Percentiles rank a stretch among this genome's conserved stretches.
These are phyloP conservation scores for Limnephilus marmoratus DNA, from an alignment of 2,888 invertebrate genomes.

Conservation along the genomic window DNA sequence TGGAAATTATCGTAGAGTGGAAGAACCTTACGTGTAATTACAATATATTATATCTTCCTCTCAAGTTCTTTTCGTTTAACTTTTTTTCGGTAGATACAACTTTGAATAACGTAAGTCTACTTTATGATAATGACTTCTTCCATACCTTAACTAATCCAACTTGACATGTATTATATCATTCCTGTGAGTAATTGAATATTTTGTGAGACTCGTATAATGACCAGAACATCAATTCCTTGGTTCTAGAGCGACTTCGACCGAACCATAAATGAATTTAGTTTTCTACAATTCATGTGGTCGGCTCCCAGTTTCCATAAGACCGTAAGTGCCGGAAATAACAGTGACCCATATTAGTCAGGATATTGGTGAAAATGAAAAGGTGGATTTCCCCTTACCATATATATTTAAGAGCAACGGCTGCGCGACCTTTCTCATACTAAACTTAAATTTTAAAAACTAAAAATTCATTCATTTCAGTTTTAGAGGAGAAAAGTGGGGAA, in stretches of 20 bases:
- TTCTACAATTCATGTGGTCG: background rate
- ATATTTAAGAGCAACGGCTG: background rate
- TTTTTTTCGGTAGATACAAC: background rate
- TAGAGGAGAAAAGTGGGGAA: too few relatives aligned
- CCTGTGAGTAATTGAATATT: background rate
- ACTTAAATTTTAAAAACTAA: too few relatives aligned
- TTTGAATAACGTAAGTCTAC: background rate
- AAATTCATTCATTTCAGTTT: too few relatives aligned
- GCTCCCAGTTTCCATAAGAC: background rate
- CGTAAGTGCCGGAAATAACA: background rate
- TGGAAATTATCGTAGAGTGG: background rate
- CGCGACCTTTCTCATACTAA: too few relatives aligned
- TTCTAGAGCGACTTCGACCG: background rate
- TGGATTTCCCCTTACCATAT: background rate
- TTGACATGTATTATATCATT: background rate
- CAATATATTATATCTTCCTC: background rate
- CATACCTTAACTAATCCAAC: background rate
- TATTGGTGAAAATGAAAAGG: background rate
- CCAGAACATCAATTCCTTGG: background rate
- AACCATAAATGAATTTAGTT: background rate
- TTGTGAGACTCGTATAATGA: background rate
- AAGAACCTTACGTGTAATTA: background rate
- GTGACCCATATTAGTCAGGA: background rate
- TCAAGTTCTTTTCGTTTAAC: background rate
- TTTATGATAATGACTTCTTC: background rate